A percentile compares a stretch with the other conserved stretches of the same genome.
These are phyloP conservation scores for Eurystomus gularis DNA, from an alignment of 2,113 vertebrate species.

Conservation along the genomic window DNA sequence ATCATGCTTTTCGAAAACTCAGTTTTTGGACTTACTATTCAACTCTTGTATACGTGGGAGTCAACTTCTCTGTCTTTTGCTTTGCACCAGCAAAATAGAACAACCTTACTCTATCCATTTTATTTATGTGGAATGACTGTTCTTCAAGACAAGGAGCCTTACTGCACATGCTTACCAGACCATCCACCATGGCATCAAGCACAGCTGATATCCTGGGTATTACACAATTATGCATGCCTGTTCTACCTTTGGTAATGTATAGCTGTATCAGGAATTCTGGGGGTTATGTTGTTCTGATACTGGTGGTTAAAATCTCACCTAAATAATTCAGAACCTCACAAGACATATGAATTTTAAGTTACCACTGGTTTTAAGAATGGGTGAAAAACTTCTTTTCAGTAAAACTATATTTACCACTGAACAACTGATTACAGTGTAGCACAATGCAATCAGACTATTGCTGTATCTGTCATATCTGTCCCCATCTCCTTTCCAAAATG, in stretches of 20 bases:
- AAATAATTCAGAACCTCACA: neutral
- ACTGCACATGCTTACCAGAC: neutral
- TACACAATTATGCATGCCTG: neutral
- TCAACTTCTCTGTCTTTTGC: neutral
- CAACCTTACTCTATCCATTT: neutral
- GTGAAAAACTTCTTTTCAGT: neutral
- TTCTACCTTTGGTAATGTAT: neutral
- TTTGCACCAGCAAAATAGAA: neutral
- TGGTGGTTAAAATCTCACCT: neutral
- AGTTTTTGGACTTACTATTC: neutral
- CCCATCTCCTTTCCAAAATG: neutral
- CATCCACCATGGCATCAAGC: neutral
- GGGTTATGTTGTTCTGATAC: too few species aligned
- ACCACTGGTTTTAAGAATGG: neutral
- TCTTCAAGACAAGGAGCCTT: neutral
- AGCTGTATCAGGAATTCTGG: neutral
- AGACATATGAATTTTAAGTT: neutral
- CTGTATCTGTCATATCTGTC: neutral
- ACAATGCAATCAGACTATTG: neutral
- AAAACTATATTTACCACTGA: neutral
- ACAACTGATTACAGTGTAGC: neutral
- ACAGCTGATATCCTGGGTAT: neutral
- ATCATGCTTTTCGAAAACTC: neutral
- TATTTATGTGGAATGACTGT: neutral
- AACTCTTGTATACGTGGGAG: neutral